Evolutionary conservation across 2,888 invertebrate genomes (phyloP).

Genomic region (Cephus runcator): DNA sequence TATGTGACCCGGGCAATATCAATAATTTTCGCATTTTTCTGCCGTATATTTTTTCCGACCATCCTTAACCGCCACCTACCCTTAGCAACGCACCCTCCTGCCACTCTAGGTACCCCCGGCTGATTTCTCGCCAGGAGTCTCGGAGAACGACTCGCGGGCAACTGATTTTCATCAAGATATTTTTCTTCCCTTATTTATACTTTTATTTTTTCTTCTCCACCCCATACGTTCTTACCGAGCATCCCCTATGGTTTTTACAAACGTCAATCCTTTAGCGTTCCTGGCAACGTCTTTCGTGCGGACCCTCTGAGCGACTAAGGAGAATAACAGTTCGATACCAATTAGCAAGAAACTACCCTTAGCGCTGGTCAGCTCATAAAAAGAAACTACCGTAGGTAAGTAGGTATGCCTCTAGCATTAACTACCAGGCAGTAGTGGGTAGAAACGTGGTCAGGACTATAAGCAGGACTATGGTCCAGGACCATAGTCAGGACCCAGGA

Average conservation of each 20-base stretch:
- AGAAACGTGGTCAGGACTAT: conserved; percentile 21
- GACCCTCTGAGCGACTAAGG: conserved; percentile 51
- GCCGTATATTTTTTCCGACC: conserved; percentile 48
- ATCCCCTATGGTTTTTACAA: neutral
- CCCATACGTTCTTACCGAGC: neutral
- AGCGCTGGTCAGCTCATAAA: conserved; percentile 55
- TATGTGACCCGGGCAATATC: conserved; percentile 64
- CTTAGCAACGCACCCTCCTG: conserved; percentile 2
- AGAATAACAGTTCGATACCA: conserved; percentile 65
- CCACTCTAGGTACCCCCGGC: neutral
- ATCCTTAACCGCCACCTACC: neutral
- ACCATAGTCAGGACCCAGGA: conserved; percentile 13
- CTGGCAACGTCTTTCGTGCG: conserved; percentile 21
- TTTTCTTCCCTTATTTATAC: conserved; percentile 9
- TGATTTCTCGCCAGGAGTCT: conserved; percentile 9
- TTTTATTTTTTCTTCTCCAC: neutral
- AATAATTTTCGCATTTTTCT: conserved; percentile 65
- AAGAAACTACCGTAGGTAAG: conserved; percentile 64
- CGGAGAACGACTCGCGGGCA: neutral
- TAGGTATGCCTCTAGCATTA: conserved; percentile 62
- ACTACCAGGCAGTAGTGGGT: conserved; percentile 51
- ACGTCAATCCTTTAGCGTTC: conserved; percentile 20
- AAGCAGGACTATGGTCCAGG: too few relatives aligned
- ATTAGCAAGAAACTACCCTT: conserved; percentile 59
- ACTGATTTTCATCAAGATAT: conserved; percentile 17